phyloP scores from a whole-genome alignment of 2,888 invertebrate genomes.

The Saturnia pavonia region DNA sequence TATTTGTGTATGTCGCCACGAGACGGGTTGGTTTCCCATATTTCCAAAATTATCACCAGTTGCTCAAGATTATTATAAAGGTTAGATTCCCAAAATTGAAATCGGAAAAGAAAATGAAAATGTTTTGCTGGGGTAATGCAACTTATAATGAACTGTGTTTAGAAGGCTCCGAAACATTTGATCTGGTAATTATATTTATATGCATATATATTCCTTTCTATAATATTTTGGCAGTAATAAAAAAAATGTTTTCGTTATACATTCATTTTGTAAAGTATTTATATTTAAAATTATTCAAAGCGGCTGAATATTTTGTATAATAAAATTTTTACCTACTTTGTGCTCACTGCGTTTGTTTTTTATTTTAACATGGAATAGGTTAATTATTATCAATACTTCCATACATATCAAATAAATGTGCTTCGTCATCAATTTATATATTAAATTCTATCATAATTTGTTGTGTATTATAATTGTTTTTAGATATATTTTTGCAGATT shows the following conservation, averaged over 20 bases:
- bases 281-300: neutral
- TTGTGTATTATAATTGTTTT: neutral
- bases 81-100: constrained; percentile 45
- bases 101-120: constrained; percentile 44
- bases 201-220: neutral
- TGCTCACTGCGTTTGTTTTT: neutral
- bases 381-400: neutral
- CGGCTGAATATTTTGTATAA: neutral
- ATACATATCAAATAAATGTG: neutral
- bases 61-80: constrained; percentile 47
- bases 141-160: constrained; percentile 76
- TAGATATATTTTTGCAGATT: neutral
- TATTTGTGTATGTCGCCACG: constrained; percentile 36
- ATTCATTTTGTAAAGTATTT: neutral
- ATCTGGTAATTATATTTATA: constrained; percentile 68
- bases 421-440: neutral
- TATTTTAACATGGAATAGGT: neutral
- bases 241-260: neutral
- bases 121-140: constrained; percentile 80
- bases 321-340: neutral
- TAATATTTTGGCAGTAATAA: neutral
- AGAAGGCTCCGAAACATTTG: constrained; percentile 59
- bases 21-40: constrained; percentile 18
- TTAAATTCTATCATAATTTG: neutral
- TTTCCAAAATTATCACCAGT: constrained; percentile 43